Conservation (phyloP, 2,888 invertebrate species). For the Brachynemurus nebulosus region DNA sequence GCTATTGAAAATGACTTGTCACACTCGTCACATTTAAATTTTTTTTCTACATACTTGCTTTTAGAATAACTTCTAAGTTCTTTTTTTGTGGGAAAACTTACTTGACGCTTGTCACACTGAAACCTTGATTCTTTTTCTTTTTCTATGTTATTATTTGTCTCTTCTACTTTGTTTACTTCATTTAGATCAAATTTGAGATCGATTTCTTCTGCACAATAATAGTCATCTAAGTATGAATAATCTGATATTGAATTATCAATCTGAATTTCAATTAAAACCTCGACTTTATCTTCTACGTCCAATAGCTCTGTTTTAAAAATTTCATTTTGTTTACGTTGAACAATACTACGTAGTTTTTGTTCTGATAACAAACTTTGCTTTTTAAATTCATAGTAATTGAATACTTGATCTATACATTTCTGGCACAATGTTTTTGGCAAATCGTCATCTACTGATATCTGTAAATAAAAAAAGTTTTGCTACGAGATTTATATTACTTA, state of each 20-base stretch:
- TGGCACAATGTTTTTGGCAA: conserved; percentile 57
- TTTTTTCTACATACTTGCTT: no score
- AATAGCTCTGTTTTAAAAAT: background rate
- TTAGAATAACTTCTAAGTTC: no score
- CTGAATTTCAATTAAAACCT: background rate
- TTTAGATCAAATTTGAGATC: background rate
- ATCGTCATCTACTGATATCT: conserved; percentile 49
- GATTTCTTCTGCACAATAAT: background rate
- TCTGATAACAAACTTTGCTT: conserved; percentile 1
- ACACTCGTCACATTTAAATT: no score
- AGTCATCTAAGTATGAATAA: background rate
- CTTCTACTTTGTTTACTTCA: background rate
- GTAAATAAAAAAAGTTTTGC: no score
- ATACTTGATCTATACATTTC: conserved; percentile 42
- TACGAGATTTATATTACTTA: no score
- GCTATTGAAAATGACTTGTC: no score
- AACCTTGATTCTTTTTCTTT: background rate
- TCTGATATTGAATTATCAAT: background rate
- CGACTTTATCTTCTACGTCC: background rate
- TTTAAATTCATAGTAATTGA: conserved; percentile 20
- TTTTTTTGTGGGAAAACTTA: background rate
- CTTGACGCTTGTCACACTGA: background rate
- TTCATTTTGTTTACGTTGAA: background rate
- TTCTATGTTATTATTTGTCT: background rate
- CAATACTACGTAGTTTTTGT: background rate